A percentile compares a stretch with the other conserved stretches of the same genome.
Conservation (phyloP, 2,888 invertebrate genomes). For the Torymus auratus region DNA sequence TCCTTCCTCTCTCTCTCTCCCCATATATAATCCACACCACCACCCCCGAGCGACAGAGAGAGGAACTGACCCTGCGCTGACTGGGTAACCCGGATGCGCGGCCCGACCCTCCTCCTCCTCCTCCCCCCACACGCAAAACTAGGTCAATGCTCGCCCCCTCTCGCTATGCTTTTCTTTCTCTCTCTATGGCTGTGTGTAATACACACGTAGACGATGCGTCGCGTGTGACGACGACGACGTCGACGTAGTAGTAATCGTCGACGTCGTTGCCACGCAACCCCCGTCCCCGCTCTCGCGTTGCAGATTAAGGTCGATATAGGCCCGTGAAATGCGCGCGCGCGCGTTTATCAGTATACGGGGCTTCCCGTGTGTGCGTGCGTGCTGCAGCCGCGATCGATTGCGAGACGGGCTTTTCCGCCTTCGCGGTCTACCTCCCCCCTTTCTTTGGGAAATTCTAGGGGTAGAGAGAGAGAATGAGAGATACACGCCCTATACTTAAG, state of each 20-base stretch:
- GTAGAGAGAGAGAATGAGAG: too few species aligned
- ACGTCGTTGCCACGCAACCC: slow-evolving; percentile 54
- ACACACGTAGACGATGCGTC: slow-evolving; percentile 16
- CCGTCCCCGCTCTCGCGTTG: not conserved
- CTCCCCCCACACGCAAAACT: too few species aligned
- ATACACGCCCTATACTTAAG: too few species aligned
- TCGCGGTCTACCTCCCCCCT: too few species aligned
- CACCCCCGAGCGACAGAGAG: slow-evolving; percentile 33
- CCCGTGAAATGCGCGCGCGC: slow-evolving; percentile 29
- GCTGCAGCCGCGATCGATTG: too few species aligned
- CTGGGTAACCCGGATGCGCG: slow-evolving; percentile 69
- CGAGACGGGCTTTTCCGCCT: too few species aligned
- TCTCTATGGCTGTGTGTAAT: too few species aligned
- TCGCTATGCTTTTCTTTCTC: not conserved
- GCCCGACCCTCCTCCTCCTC: too few species aligned
- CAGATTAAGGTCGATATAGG: slow-evolving; percentile 55
- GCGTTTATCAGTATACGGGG: not conserved
- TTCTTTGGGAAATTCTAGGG: too few species aligned
- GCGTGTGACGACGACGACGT: not conserved
- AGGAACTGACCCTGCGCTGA: slow-evolving; percentile 66
- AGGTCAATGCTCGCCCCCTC: slow-evolving; percentile 70
- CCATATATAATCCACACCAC: slow-evolving; percentile 27
- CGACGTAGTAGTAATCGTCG: not conserved
- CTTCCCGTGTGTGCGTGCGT: not conserved
- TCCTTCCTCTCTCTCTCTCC: slow-evolving; percentile 25